These are phyloP conservation scores for Brachyhypopomus occidentalis DNA, from an alignment of 2,113 vertebrate genomes.

Conservation along the genomic window DNA sequence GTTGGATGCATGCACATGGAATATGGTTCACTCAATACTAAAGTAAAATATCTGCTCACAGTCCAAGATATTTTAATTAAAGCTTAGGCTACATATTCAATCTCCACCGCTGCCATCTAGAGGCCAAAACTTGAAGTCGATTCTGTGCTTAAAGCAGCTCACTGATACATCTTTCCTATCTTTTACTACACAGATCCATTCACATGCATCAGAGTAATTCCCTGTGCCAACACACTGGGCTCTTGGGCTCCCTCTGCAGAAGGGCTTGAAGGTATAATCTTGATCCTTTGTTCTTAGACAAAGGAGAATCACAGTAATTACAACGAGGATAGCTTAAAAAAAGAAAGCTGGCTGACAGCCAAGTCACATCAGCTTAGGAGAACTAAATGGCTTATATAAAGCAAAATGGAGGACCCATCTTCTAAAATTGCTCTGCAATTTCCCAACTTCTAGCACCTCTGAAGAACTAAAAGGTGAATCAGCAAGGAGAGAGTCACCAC, in stretches of 20 bases:
- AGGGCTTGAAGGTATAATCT: constrained; percentile 49
- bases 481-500: no score
- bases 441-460: not conserved
- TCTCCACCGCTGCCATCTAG: constrained; percentile 6
- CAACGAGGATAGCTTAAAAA: constrained; percentile 43
- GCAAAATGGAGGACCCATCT: not conserved
- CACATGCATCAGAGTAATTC: not conserved
- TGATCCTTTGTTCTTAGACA: constrained; percentile 60
- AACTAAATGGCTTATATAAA: constrained; percentile 18
- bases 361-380: constrained; percentile 36
- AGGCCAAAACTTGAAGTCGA: not conserved
- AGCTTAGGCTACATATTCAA: no score
- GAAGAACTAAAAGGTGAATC: not conserved
- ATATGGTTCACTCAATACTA: no score
- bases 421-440: not conserved
- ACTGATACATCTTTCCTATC: not conserved
- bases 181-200: not conserved
- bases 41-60: no score
- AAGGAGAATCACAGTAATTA: constrained; percentile 65
- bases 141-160: not conserved
- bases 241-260: constrained; percentile 12
- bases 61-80: no score
- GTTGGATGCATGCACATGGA: no score
- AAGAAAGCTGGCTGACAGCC: constrained; percentile 24
- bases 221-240: constrained; percentile 10